Evolutionary conservation across 2,797 vertebrate species (phyloP).

Genomic region (Oophaga sylvatica): DNA sequence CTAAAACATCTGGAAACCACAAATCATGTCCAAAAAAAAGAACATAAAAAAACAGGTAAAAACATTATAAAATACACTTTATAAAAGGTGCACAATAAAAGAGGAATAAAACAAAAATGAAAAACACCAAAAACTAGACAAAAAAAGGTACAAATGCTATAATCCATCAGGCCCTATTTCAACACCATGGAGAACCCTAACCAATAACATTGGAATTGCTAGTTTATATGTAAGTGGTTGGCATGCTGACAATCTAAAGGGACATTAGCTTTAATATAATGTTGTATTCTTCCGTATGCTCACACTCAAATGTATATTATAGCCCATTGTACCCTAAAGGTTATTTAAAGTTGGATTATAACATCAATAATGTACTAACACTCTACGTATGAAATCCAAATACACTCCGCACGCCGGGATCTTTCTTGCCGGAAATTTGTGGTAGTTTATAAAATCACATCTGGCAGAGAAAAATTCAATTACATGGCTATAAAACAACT

Average conservation of each 20-base stretch:
- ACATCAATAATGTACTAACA: neutral
- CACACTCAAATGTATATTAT: neutral
- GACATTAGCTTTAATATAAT: neutral
- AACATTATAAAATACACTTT: too few relatives aligned
- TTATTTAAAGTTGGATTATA: constrained; percentile 1
- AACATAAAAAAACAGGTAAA: too few relatives aligned
- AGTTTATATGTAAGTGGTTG: neutral
- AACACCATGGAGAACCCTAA: too few relatives aligned
- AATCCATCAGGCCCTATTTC: too few relatives aligned
- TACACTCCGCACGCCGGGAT: constrained; percentile 1
- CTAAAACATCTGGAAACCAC: too few relatives aligned
- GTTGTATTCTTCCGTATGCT: neutral
- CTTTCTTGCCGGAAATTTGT: constrained; percentile 21
- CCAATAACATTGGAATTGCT: too few relatives aligned
- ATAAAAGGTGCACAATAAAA: too few relatives aligned
- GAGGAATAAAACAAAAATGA: too few relatives aligned
- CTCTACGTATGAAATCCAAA: neutral
- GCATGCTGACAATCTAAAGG: neutral
- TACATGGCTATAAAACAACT: constrained; percentile 58
- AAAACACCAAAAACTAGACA: too few relatives aligned
- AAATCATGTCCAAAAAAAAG: too few relatives aligned
- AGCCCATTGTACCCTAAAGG: neutral
- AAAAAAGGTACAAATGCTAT: too few relatives aligned
- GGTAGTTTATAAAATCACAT: constrained; percentile 54
- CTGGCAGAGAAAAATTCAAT: constrained; percentile 59